phyloP scores from a whole-genome alignment of 1,140 invertebrate species.

The Apocrypta bakeri region DNA sequence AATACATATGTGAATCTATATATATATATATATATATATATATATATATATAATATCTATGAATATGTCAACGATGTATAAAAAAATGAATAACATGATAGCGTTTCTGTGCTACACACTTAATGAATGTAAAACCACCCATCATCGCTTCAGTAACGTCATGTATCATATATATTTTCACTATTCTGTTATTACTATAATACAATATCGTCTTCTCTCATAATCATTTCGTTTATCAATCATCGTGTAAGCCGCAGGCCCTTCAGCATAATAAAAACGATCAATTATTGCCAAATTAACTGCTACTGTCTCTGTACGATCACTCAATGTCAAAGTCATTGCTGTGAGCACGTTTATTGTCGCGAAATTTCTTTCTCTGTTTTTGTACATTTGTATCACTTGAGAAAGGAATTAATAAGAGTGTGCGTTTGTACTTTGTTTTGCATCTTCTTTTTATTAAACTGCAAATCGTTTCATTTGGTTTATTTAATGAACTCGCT shows the following conservation, averaged over 20 bases:
- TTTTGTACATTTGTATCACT: neutral
- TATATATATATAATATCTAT: constrained; percentile 50
- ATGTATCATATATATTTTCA: constrained; percentile 59
- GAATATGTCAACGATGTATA: constrained; percentile 68
- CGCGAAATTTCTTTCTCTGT: neutral
- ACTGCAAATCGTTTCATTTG: neutral
- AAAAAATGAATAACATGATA: constrained; percentile 49
- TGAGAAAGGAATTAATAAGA: constrained; percentile 4
- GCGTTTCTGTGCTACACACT: constrained; percentile 73
- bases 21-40: constrained; percentile 48
- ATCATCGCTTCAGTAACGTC: constrained; percentile 72
- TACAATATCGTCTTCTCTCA: constrained; percentile 9
- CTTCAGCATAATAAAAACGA: constrained; percentile 1
- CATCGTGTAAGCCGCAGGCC: neutral
- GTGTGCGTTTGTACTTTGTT: constrained; percentile 1
- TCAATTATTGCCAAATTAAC: constrained; percentile 23
- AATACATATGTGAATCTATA: too few species aligned
- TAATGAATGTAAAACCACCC: constrained; percentile 73
- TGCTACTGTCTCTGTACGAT: constrained; percentile 27
- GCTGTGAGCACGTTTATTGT: constrained; percentile 47
- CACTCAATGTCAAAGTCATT: constrained; percentile 44
- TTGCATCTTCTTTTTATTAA: neutral
- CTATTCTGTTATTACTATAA: constrained; percentile 18
- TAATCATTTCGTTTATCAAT: constrained; percentile 1
- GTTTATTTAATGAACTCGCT: neutral